Evolutionary conservation across 35 echinoderm and acorn worm genomes (phyloP), one percentile per base, ranked within the genome.

Genomic region (Anneissia japonica): DNA sequence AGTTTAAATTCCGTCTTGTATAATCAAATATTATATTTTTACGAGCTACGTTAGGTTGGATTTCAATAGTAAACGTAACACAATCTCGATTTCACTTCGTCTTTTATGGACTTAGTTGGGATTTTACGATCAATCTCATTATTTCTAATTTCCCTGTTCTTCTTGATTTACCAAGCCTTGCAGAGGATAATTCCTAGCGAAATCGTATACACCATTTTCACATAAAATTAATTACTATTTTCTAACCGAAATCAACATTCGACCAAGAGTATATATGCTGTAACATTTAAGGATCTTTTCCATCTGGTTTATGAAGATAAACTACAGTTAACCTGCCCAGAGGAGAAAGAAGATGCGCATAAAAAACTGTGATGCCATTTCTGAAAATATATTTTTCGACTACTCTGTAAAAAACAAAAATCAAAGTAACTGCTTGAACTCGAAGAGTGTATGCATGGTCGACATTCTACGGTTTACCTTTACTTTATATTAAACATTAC

Each of bases 141-240:
- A 64, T 64, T 64, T 64, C 7, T 64, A 64, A 64, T 64, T 64
- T 64, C 9, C 51, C 51, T 64, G 51, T 64, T 64, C 51, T 64
- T 64, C 51, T 64, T 64, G 51, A 64, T 64, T 64, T 64, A 6
- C 19, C 51, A 64, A 64, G 51, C 51, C 51, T 12, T 64, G 2
- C 51, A 1, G 51, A 64, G 21, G 51, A 64, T 64, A 64, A 64
- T 64, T 64, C 51, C 51, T 64, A 64, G 51, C 51, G 51, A 64
- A 64, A 64, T 64, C 19, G 51, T 64, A 64, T 64, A 64, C 51
- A 64, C 51, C 51, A 64, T 64, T 64, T 64, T 64, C 51, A 64
- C 51, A 64, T 64, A 64, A 64, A 64, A 64, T 64, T 64, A 64
- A 64, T 64, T 64, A 64, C 51, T 64, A 64, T 64, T 64, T 64